Base-by-base conservation (phyloP, 2,113 vertebrate genomes). In the Esox niger region DNA sequence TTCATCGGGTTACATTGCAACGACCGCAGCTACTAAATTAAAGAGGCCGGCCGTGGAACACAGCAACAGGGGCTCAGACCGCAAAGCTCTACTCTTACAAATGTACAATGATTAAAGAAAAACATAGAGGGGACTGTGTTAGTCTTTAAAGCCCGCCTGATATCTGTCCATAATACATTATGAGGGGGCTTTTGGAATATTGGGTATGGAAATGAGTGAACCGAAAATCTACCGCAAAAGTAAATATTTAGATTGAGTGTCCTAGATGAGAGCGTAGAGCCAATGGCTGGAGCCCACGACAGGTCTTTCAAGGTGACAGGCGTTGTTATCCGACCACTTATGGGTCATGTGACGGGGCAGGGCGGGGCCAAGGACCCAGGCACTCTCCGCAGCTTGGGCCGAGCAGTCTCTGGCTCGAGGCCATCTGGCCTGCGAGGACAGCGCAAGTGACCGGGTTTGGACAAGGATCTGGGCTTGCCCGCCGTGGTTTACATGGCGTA, bases 1-100 rank as follows among this genome's bases (percentile, higher is more conserved):
- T 91, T 89, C 77, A 90, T 92, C 89, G 85, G 81, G 89, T 90
- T 91, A 86, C 91, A 81, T 77, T 73, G 79, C 83, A 70, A 8
- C 4, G 75, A 84, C 77, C 79, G 46, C 82, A 87, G 85, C 82
- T 80, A 74, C 83, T 82, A 88, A 91, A 93, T 91, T 87, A 93
- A 90, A 92, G 91, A 87, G 76, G 58, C 8, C 30, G 11, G 58
- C 15, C 59, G 64, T 74, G 59, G 71, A 77, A 72, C 62, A 69
- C 57, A 69, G 71, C 77, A 73, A 76, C 31, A 71, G 83, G 56
- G 87, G 82, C 84, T 81, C 11, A n/a, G 27, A 86, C 88, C 84
- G 47, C 85, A 71, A 63, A 80, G 82, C 56, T 32, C 23, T 64
- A 55, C 70, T 84, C 58, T 60, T 43, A 43, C 38, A 38, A 38